Percentiles rank a stretch among this genome's conserved stretches.
Conservation (phyloP, 1,140 invertebrate species). For the Aphelinus atriplicis region DNA sequence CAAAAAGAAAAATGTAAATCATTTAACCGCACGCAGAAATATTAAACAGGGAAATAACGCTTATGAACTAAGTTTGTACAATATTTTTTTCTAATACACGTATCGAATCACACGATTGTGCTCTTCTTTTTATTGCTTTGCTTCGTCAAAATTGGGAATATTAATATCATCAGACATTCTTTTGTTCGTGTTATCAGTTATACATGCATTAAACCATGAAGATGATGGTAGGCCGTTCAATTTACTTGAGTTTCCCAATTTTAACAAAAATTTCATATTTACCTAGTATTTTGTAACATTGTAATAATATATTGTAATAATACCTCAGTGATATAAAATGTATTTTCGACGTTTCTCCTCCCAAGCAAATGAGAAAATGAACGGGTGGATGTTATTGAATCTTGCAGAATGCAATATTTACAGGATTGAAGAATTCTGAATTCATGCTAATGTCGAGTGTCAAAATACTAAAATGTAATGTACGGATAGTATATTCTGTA, state of each 20-base stretch:
- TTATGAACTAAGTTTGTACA: slow-evolving; percentile 34
- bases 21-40: no score
- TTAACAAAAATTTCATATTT: slow-evolving; percentile 41
- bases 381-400: slow-evolving; percentile 16
- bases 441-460: no score
- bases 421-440: slow-evolving; percentile 15
- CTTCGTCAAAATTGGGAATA: slow-evolving; percentile 28
- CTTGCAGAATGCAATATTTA: slow-evolving; percentile 30
- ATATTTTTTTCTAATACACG: slow-evolving; percentile 1
- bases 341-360: not conserved
- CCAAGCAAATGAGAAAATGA: slow-evolving; percentile 25
- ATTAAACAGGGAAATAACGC: not conserved
- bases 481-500: no score
- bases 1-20: not conserved
- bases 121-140: slow-evolving; percentile 7
- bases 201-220: no score
- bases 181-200: slow-evolving; percentile 12
- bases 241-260: slow-evolving; percentile 40
- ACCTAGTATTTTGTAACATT: no score
- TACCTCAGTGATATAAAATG: no score
- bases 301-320: no score
- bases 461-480: no score
- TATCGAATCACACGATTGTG: not conserved
- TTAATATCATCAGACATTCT: not conserved
- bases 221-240: no score